Evolutionary conservation across 2,888 invertebrate species (phyloP).

Genomic region (Smittia sp.): DNA sequence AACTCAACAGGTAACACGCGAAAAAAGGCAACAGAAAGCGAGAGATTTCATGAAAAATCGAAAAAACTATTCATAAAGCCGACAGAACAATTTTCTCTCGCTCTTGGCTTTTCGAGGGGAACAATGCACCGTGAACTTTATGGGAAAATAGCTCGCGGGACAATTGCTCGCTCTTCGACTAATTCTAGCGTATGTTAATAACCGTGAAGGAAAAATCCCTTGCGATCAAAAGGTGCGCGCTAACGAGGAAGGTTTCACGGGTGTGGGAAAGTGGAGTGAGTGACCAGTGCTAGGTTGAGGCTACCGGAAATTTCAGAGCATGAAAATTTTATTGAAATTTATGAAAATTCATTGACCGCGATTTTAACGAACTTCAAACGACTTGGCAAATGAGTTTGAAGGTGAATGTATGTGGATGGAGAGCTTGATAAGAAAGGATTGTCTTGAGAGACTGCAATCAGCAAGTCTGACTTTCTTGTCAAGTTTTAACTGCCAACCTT

Average conservation of each 20-base stretch:
- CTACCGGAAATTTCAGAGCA: conserved; percentile 13
- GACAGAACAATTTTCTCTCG: conserved; percentile 11
- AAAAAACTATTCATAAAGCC: conserved; percentile 21
- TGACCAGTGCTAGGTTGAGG: background rate
- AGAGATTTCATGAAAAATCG: background rate
- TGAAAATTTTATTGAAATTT: conserved; percentile 12
- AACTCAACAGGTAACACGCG: conserved; percentile 23
- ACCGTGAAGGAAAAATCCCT: conserved; percentile 19
- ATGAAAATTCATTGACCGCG: conserved; percentile 12
- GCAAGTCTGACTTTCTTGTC: too few relatives aligned
- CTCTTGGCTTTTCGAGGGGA: background rate
- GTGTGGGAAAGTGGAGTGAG: background rate
- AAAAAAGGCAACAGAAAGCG: background rate
- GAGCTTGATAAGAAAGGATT: too few relatives aligned
- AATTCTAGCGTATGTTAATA: conserved; percentile 27
- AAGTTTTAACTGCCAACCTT: too few relatives aligned
- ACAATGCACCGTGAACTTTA: conserved; percentile 23
- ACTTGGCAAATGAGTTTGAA: background rate
- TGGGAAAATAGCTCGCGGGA: conserved; percentile 6
- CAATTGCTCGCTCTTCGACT: background rate
- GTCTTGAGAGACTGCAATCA: too few relatives aligned
- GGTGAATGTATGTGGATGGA: background rate
- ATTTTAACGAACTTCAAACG: background rate
- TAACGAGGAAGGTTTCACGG: conserved; percentile 19
- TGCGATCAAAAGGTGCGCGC: background rate